Conservation (phyloP, 1,140 invertebrate species). For the Papilio xuthus region DNA sequence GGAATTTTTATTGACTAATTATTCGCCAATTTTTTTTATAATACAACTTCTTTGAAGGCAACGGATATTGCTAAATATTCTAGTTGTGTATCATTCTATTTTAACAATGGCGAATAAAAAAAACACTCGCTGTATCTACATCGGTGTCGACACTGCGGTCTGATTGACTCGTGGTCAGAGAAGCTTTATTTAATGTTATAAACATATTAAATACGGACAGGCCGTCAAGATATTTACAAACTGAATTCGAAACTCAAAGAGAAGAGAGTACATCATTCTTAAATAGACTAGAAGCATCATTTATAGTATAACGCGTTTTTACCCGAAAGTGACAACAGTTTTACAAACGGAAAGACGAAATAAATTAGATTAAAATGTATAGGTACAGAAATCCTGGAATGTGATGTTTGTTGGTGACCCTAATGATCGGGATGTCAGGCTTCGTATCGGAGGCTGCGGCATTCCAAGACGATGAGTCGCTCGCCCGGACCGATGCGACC, state of each 20-base stretch:
- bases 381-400: neutral
- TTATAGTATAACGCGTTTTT: neutral
- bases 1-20: slow-evolving; percentile 81
- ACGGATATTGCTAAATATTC: slow-evolving; percentile 81
- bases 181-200: slow-evolving; percentile 18
- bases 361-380: neutral
- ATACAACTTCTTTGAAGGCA: slow-evolving; percentile 67
- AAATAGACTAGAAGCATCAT: neutral
- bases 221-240: neutral
- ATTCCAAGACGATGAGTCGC: slow-evolving; percentile 72
- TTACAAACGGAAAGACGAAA: neutral
- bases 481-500: slow-evolving; percentile 45
- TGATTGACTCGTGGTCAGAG: neutral
- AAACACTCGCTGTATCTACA: slow-evolving; percentile 44
- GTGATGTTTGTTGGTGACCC: neutral
- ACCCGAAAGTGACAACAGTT: no score
- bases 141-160: neutral
- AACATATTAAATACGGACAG: slow-evolving; percentile 29
- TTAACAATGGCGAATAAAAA: slow-evolving; percentile 77
- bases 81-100: slow-evolving; percentile 78
- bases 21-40: slow-evolving; percentile 76
- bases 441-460: slow-evolving; percentile 54
- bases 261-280: neutral
- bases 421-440: slow-evolving; percentile 29
- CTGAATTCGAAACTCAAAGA: neutral